Percentiles rank a stretch among this genome's conserved stretches.
These are phyloP conservation scores for Zoroaster sp. DNA, from an alignment of 53 echinoderm and acorn worm genomes.

Conservation along the genomic window DNA sequence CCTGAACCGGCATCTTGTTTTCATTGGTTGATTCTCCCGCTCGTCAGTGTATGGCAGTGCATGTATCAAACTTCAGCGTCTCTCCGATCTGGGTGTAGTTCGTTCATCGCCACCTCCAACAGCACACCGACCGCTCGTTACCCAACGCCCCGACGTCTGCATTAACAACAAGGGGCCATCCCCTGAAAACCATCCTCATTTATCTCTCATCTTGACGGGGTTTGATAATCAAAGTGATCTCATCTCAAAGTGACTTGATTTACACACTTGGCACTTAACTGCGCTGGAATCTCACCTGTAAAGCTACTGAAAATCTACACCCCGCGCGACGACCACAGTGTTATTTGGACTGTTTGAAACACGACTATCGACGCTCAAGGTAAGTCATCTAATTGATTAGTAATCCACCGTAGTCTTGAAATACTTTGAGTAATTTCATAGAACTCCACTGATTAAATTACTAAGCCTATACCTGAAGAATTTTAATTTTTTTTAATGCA, in stretches of 20 bases:
- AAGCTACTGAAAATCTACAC: background rate
- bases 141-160: background rate
- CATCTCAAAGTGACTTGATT: background rate
- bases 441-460: no score
- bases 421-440: no score
- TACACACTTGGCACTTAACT: background rate
- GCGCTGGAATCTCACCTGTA: background rate
- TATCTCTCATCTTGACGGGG: background rate
- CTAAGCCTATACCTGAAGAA: no score
- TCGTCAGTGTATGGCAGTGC: background rate
- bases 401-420: no score
- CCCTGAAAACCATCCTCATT: no score
- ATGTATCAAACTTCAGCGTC: background rate
- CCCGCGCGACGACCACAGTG: no score
- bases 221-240: background rate
- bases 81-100: background rate
- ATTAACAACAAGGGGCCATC: background rate
- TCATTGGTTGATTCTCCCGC: background rate
- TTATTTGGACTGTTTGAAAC: background rate
- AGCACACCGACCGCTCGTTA: background rate
- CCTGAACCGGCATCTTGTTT: background rate
- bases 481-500: no score
- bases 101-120: background rate
- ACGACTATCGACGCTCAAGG: background rate
- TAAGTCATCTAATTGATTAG: no score